Evolutionary conservation across 1,140 invertebrate species (phyloP).

Genomic region (Drosophila murphyi): DNA sequence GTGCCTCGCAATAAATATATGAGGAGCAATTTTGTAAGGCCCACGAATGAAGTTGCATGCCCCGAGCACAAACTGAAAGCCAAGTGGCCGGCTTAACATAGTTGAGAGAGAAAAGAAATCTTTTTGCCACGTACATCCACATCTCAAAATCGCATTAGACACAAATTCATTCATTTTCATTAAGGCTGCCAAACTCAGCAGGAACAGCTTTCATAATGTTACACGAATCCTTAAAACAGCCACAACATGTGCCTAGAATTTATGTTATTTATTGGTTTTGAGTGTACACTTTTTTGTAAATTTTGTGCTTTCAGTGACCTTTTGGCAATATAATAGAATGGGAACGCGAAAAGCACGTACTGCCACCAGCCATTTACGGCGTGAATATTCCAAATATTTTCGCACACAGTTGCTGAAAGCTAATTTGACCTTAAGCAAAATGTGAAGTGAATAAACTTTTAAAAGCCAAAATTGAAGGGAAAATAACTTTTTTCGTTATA

Average conservation of each 20-base stretch:
- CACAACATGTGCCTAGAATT: not conserved
- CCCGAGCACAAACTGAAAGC: slow-evolving; percentile 5
- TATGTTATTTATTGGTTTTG: not conserved
- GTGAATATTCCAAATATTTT: slow-evolving; percentile 24
- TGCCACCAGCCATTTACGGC: slow-evolving; percentile 12
- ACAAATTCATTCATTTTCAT: too few relatives aligned
- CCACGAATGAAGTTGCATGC: slow-evolving; percentile 23
- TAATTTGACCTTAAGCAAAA: too few relatives aligned
- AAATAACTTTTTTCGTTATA: too few relatives aligned
- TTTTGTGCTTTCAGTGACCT: not conserved
- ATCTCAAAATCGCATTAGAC: not conserved
- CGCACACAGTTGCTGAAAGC: slow-evolving; percentile 14
- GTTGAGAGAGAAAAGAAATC: not conserved
- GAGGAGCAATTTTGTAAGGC: not conserved
- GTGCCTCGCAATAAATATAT: slow-evolving; percentile 8
- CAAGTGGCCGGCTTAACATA: slow-evolving; percentile 34
- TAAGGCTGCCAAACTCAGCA: too few relatives aligned
- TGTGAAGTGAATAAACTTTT: too few relatives aligned
- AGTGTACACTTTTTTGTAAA: not conserved
- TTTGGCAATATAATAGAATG: not conserved
- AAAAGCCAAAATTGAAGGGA: too few relatives aligned
- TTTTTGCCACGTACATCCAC: too few relatives aligned
- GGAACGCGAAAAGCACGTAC: slow-evolving; percentile 7
- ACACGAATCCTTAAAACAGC: slow-evolving; percentile 1
- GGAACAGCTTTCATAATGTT: slow-evolving; percentile 4